These are phyloP conservation scores for Tyto alba DNA, from an alignment of 2,113 vertebrate species.

Conservation along the genomic window DNA sequence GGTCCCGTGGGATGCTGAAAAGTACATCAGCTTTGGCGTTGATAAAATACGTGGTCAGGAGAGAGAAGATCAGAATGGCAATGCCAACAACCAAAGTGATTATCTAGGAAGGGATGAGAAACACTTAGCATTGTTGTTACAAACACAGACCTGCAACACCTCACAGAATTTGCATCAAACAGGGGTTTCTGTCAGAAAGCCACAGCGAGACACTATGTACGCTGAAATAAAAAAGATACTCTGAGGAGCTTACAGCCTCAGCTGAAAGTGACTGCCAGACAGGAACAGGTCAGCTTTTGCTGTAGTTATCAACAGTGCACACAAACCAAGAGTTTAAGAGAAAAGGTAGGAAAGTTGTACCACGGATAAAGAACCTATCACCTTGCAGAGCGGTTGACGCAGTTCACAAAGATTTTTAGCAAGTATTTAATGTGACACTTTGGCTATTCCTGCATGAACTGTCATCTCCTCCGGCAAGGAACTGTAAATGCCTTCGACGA, in stretches of 20 bases:
- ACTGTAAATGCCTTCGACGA: neutral
- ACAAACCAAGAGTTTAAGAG: neutral
- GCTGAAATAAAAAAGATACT: neutral
- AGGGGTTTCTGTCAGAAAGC: neutral
- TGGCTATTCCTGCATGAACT: neutral
- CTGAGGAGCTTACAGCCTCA: neutral
- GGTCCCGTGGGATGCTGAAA: constrained; percentile 79
- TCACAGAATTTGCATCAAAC: rapidly evolving
- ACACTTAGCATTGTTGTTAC: neutral
- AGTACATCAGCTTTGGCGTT: constrained; percentile 89
- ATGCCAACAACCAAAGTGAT: constrained; percentile 85
- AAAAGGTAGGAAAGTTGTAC: neutral
- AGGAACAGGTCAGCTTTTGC: neutral
- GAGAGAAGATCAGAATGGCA: constrained; percentile 77
- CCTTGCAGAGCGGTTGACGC: rapidly evolving
- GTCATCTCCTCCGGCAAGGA: neutral
- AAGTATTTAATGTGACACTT: rapidly evolving
- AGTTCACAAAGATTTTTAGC: neutral
- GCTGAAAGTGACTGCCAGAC: neutral
- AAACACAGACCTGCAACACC: neutral
- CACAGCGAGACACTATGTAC: rapidly evolving
- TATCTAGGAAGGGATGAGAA: constrained; percentile 68
- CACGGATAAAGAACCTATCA: rapidly evolving
- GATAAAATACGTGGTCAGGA: constrained; percentile 84
- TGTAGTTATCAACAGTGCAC: too few relatives aligned